A percentile compares a stretch with the other conserved stretches of the same genome.
Evolutionary conservation across 1,140 invertebrate genomes (phyloP).

Genomic region (Diorhabda elongata): DNA sequence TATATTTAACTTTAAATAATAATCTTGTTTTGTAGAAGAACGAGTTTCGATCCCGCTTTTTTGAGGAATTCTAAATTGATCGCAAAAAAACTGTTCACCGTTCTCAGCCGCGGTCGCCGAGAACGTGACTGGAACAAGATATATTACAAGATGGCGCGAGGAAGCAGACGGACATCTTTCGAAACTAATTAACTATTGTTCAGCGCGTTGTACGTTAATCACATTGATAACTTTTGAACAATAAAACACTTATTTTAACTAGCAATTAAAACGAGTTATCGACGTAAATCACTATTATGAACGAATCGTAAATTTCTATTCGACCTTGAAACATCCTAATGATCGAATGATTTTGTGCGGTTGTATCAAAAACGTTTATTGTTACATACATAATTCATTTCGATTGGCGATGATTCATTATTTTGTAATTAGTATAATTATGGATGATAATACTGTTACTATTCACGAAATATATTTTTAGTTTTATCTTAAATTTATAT

Average conservation of each 20-base stretch:
- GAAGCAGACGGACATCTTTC: constrained; percentile 3
- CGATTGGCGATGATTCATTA: no score
- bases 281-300: background rate
- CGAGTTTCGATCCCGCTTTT: constrained; percentile 20
- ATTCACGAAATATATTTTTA: no score
- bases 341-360: constrained; percentile 1
- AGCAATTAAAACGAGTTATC: background rate
- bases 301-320: constrained; percentile 9
- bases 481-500: no score
- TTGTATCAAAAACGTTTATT: background rate
- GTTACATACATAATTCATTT: no score
- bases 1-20: constrained; percentile 18
- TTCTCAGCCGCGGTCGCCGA: constrained; percentile 5
- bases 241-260: background rate
- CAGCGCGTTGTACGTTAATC: background rate
- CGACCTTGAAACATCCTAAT: constrained; percentile 14
- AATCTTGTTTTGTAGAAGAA: constrained; percentile 19
- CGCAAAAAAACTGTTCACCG: constrained; percentile 16
- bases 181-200: background rate
- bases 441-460: no score
- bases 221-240: background rate
- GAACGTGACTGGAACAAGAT: constrained; percentile 1
- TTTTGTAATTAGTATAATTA: no score
- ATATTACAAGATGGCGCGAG: constrained; percentile 10
- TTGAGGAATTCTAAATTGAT: constrained; percentile 16